Percentiles rank a stretch among this genome's conserved stretches.
Conservation (phyloP, 2,888 invertebrate genomes). For the Metopia argyrocephala region DNA sequence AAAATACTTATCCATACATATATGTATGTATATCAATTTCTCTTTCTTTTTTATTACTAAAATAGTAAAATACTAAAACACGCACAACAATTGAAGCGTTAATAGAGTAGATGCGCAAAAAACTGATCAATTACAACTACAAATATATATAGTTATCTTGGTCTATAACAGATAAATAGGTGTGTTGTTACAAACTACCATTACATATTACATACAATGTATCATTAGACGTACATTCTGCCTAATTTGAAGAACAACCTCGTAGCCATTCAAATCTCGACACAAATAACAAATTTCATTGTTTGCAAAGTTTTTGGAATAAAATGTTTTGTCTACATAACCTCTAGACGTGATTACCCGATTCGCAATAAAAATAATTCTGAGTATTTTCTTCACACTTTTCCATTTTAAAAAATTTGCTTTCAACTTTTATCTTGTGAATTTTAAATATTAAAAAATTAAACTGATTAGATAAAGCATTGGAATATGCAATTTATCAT, state of each 20-base stretch:
- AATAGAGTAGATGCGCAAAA: no score
- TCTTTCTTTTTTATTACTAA: no score
- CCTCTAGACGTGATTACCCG: slow-evolving; percentile 71
- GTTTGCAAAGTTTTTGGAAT: slow-evolving; percentile 8
- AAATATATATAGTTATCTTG: not conserved
- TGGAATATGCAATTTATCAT: no score
- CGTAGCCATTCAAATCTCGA: slow-evolving; percentile 70
- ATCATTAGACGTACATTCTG: slow-evolving; percentile 72
- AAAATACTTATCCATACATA: no score
- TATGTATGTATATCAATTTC: no score
- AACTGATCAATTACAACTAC: no score
- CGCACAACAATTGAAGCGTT: no score
- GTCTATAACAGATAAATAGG: slow-evolving; percentile 5
- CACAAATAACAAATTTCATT: slow-evolving; percentile 71
- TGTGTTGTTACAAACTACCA: slow-evolving; percentile 71
- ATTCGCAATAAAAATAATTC: slow-evolving; percentile 73
- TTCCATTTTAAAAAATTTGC: slow-evolving; percentile 60
- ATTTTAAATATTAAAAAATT: not conserved
- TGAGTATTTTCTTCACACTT: slow-evolving; percentile 69
- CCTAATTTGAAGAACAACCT: slow-evolving; percentile 70
- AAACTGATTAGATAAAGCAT: no score
- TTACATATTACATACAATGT: slow-evolving; percentile 74
- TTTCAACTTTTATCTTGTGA: slow-evolving; percentile 37
- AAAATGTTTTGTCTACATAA: slow-evolving; percentile 68
- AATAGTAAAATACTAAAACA: no score